phyloP scores from a whole-genome alignment of 2,888 invertebrate species.

The Aporophyla lueneburgensis region DNA sequence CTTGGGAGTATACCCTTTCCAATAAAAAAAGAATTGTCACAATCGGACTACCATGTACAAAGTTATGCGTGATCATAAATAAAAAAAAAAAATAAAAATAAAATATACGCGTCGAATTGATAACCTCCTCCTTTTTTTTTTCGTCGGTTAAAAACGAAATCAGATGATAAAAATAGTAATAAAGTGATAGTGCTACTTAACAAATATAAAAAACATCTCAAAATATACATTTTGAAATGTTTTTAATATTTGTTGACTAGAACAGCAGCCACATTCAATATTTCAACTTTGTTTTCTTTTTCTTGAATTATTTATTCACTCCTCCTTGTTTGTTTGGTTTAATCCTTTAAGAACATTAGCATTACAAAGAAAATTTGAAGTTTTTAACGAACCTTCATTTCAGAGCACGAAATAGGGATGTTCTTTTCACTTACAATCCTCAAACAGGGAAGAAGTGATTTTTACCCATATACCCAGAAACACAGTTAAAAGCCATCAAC shows the following conservation, averaged over 20 bases:
- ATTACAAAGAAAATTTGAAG: background rate
- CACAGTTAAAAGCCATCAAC: slow-evolving; percentile 38
- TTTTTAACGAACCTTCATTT: background rate
- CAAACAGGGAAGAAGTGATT: background rate
- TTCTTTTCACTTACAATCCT: background rate
- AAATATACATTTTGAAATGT: too few species aligned
- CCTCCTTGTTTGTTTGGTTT: background rate
- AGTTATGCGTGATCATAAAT: too few species aligned
- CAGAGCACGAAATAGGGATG: background rate
- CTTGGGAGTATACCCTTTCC: too few species aligned
- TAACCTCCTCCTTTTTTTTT: too few species aligned
- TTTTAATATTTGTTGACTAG: background rate
- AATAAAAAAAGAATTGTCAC: too few species aligned
- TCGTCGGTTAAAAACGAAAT: too few species aligned
- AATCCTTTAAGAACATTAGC: background rate
- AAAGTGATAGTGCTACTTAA: background rate
- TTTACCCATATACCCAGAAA: slow-evolving; percentile 37
- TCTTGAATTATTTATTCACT: too few species aligned
- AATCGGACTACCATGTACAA: too few species aligned
- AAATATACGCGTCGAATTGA: too few species aligned
- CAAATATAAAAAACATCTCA: background rate
- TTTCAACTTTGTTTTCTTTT: background rate
- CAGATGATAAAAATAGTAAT: too few species aligned
- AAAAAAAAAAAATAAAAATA: too few species aligned
- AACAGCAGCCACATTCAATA: background rate